Conservation (phyloP, 2,113 vertebrate species). For the Micronycteris hirsuta region DNA sequence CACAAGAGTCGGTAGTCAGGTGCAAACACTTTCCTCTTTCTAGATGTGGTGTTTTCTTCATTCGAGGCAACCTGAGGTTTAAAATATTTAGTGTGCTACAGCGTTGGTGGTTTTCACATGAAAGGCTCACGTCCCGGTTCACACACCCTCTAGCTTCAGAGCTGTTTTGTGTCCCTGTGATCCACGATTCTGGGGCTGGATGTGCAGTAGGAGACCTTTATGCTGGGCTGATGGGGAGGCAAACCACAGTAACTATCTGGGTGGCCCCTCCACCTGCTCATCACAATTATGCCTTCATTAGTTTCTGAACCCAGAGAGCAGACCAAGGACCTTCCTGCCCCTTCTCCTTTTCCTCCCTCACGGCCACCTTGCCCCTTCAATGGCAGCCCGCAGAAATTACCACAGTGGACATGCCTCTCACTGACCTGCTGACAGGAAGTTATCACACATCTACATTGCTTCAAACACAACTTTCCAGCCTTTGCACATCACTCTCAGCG, state of each 20-base stretch:
- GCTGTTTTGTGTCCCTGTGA: neutral
- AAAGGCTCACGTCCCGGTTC: slow-evolving; percentile 39
- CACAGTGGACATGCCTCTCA: slow-evolving; percentile 78
- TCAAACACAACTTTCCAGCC: slow-evolving; percentile 89
- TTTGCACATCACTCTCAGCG: slow-evolving; percentile 86
- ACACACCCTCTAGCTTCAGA: slow-evolving; percentile 59
- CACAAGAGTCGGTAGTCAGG: slow-evolving; percentile 33
- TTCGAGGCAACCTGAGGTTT: neutral
- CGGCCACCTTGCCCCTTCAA: neutral
- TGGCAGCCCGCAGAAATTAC: neutral
- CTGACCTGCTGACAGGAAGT: slow-evolving; percentile 87
- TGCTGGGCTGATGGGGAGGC: slow-evolving; percentile 76
- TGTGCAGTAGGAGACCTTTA: slow-evolving; percentile 65
- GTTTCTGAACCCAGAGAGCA: slow-evolving; percentile 64
- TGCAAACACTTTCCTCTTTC: neutral
- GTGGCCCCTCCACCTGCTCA: slow-evolving; percentile 73
- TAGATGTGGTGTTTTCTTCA: neutral
- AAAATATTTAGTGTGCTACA: neutral
- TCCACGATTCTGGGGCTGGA: slow-evolving; percentile 23
- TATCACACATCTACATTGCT: slow-evolving; percentile 89
- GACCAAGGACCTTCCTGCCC: slow-evolving; percentile 60
- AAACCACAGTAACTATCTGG: slow-evolving; percentile 77
- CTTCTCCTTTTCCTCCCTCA: slow-evolving; percentile 22
- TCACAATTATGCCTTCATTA: slow-evolving; percentile 69
- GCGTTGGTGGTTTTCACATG: slow-evolving; percentile 30